phyloP scores from a whole-genome alignment of 1,140 invertebrate genomes.

The Anoplolepis gracilipes region DNA sequence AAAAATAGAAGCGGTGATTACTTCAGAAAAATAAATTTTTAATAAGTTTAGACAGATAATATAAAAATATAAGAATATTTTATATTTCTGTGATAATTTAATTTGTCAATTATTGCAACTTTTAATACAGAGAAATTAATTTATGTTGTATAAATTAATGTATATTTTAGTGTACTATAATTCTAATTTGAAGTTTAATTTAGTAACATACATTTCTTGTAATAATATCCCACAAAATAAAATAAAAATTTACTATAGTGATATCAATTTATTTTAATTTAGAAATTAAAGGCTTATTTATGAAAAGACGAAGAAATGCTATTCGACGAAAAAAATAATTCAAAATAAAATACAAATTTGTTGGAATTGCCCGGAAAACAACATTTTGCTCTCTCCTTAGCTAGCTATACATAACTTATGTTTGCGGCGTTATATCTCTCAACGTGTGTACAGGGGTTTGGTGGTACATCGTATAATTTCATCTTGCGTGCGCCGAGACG shows the following conservation, averaged over 20 bases:
- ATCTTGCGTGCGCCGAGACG: slow-evolving; percentile 48
- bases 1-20: background rate
- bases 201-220: background rate
- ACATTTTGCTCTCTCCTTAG: slow-evolving; percentile 43
- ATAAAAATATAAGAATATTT: background rate
- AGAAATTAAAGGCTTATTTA: slow-evolving; percentile 16
- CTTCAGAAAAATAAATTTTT: background rate
- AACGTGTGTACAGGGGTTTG: slow-evolving; percentile 30
- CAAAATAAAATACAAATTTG: background rate
- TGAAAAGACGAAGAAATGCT: background rate
- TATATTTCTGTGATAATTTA: background rate
- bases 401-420: slow-evolving; percentile 49
- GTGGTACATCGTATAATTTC: slow-evolving; percentile 59
- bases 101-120: background rate
- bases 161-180: background rate
- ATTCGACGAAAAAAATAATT: background rate
- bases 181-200: background rate
- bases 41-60: background rate
- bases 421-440: slow-evolving; percentile 54
- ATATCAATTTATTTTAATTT: slow-evolving; percentile 11
- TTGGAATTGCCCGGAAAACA: slow-evolving; percentile 25
- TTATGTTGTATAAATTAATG: background rate
- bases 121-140: background rate
- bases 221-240: background rate
- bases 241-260: background rate